A percentile compares a stretch with the other conserved stretches of the same genome.
phyloP scores from a whole-genome alignment of 1,140 invertebrate genomes.

The Arctopsyche grandis region DNA sequence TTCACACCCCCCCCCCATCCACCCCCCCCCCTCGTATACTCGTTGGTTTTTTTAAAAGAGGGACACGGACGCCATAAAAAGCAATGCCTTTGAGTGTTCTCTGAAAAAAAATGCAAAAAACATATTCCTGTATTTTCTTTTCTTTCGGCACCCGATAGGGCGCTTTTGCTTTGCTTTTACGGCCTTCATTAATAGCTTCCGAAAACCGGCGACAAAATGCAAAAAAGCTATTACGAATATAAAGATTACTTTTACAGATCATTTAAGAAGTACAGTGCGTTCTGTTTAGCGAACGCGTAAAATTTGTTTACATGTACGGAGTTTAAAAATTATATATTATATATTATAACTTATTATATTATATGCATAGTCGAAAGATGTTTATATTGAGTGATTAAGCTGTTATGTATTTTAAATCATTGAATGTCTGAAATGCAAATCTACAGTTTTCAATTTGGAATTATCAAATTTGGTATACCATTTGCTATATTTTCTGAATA shows the following conservation, averaged over 20 bases:
- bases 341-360: too few relatives aligned
- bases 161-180: neutral
- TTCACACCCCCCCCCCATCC: too few relatives aligned
- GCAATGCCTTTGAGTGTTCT: neutral
- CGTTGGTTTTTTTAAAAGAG: neutral
- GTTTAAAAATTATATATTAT: too few relatives aligned
- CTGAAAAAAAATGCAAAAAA: neutral
- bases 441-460: too few relatives aligned
- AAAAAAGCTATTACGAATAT: neutral
- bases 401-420: too few relatives aligned
- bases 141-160: neutral
- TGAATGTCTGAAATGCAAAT: too few relatives aligned
- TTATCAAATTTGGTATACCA: too few relatives aligned
- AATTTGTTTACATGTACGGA: too few relatives aligned
- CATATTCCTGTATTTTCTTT: neutral
- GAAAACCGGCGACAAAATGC: neutral
- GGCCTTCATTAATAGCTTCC: slow-evolving; percentile 3
- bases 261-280: neutral
- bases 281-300: too few relatives aligned
- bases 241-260: neutral
- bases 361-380: too few relatives aligned
- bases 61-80: neutral
- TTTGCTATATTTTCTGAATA: too few relatives aligned
- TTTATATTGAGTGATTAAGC: too few relatives aligned
- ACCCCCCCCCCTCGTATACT: neutral